These are phyloP conservation scores for Caenorhabditis wallacei DNA, from an alignment of 2,888 invertebrate genomes.

Conservation along the genomic window DNA sequence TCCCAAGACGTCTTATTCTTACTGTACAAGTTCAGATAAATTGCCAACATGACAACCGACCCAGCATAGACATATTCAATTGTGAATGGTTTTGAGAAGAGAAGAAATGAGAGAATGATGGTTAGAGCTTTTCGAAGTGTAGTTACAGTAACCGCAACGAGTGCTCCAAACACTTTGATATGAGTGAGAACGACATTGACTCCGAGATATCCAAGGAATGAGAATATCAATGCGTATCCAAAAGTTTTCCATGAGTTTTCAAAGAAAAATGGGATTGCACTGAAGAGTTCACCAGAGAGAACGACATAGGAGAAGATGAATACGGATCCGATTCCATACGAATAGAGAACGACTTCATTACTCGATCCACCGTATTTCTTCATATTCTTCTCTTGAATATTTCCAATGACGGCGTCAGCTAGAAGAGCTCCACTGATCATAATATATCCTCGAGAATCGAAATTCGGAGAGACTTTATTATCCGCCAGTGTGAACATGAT, in stretches of 20 bases:
- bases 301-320: conserved; percentile 90
- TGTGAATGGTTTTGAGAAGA: conserved; percentile 95
- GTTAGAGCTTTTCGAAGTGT: conserved; percentile 88
- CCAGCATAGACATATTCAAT: conserved; percentile 96
- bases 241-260: conserved; percentile 88
- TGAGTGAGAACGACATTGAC: conserved; percentile 94
- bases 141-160: conserved; percentile 90
- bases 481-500: conserved; percentile 93
- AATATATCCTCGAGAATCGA: conserved; percentile 86
- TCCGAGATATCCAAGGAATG: conserved; percentile 93
- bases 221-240: conserved; percentile 91
- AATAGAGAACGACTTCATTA: conserved; percentile 94
- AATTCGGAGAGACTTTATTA: conserved; percentile 86
- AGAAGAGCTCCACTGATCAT: conserved; percentile 89
- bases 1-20: conserved; percentile 75
- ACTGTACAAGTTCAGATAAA: conserved; percentile 92
- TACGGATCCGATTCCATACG: conserved; percentile 92
- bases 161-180: conserved; percentile 92
- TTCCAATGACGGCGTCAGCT: conserved; percentile 96
- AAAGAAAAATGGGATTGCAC: conserved; percentile 89
- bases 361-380: conserved; percentile 90
- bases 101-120: conserved; percentile 93
- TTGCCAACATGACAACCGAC: conserved; percentile 91
- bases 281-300: conserved; percentile 88
- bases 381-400: conserved; percentile 97